phyloP scores from a whole-genome alignment of 2,113 vertebrate species.

The Tyrannus savana region DNA sequence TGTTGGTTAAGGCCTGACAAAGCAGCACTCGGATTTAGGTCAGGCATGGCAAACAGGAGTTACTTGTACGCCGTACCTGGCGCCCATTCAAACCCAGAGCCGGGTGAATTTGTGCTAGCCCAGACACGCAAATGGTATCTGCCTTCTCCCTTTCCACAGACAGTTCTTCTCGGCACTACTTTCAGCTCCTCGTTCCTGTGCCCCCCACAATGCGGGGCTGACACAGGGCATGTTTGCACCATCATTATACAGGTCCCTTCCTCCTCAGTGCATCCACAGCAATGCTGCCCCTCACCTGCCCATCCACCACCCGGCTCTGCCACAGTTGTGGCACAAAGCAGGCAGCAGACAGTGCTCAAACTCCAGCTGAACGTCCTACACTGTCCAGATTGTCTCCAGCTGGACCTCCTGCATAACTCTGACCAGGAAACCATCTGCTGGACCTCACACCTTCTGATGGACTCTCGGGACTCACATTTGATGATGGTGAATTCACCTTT shows the following conservation, averaged over 20 bases:
- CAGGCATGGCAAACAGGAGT: conserved; percentile 57
- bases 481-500: background rate
- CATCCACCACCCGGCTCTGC: background rate
- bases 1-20: conserved; percentile 36
- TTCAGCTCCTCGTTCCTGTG: background rate
- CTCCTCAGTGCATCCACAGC: background rate
- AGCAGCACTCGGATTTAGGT: conserved; percentile 57
- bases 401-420: background rate
- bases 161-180: background rate
- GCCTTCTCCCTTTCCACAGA: background rate
- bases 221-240: background rate
- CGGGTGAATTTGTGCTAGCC: conserved; percentile 41
- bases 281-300: background rate
- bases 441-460: background rate
- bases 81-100: conserved; percentile 1
- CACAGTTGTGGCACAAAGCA: background rate
- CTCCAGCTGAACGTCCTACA: background rate
- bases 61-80: background rate
- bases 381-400: background rate
- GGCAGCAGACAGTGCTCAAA: background rate
- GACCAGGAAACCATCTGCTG: background rate
- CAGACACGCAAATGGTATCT: conserved; percentile 7
- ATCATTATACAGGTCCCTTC: background rate
- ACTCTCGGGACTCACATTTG: background rate
- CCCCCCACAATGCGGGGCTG: background rate